These are phyloP conservation scores for Arctocebus calabarensis DNA, from an alignment of 2,797 vertebrate species.

Conservation along the genomic window DNA sequence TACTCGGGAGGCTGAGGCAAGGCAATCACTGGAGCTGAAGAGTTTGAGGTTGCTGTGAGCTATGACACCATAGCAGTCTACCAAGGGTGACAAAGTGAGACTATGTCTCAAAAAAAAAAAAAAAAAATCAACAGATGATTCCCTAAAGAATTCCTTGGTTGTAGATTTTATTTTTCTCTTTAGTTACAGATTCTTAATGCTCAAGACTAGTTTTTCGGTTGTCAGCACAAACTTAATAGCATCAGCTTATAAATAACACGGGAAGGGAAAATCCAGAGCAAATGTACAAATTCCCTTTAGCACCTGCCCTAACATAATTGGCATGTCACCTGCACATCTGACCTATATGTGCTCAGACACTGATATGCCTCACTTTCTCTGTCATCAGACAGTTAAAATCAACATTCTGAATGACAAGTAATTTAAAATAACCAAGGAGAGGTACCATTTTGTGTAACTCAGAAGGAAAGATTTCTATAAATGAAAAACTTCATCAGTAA, in stretches of 20 bases:
- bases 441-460: background rate
- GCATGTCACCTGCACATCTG: background rate
- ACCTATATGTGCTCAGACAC: background rate
- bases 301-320: background rate
- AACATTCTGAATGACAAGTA: background rate
- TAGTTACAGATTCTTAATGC: background rate
- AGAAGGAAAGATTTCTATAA: conserved; percentile 16
- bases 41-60: too few species aligned
- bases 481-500: background rate
- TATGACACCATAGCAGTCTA: too few species aligned
- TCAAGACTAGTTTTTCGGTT: background rate
- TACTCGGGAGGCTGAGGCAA: too few species aligned
- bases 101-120: too few species aligned
- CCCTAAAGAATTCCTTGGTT: conserved; percentile 34
- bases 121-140: background rate
- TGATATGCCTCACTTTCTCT: background rate
- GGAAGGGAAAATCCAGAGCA: background rate
- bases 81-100: too few species aligned
- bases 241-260: background rate
- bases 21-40: too few species aligned
- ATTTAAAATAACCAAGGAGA: conserved; percentile 1
- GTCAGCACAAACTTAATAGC: background rate
- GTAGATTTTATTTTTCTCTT: background rate
- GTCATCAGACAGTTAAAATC: background rate
- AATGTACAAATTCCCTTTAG: background rate